Base-by-base conservation (phyloP, 1,140 invertebrate species). In the Coptotermes formosanus region DNA sequence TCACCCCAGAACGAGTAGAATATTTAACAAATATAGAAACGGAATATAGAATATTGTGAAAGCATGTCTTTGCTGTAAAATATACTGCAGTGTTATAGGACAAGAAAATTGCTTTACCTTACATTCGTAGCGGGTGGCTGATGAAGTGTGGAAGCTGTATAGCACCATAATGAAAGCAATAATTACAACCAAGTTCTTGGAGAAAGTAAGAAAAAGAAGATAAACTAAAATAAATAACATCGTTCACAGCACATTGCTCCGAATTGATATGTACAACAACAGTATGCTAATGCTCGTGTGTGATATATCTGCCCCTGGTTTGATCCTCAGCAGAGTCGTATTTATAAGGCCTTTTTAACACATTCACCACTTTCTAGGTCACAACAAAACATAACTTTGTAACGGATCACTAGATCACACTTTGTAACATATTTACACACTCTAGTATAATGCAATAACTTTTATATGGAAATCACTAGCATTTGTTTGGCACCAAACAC, bases 111-210 rank as follows among this genome's bases (percentile, higher is more conserved):
- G 25, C 30, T 75, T 75, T 75, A 75, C 64, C 64, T 75, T 75
- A 75, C 64, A 75, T 25, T 75, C 64, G 64, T 75, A 75, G 64
- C n/a, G 64, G 64, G 8, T 16, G 82, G 16, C 48, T 44, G 82
- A 83, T 32, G 82, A 44, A 83, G 44, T 32, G 23, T 43, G 43
- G 82, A 83, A 83, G 82, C 82, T 7, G 82, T 43, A 83, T 83
- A 83, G 82, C 82, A 83, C 82, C 82, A 83, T 83, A 83, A 83
- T 83, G 16, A 83, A 44, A 83, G 64, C 64, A 75, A 75, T 30
- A 14, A 30, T 75, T 75, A 30, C n/a, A 75, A 75, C n/a, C 30
- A 75, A 75, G 8, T 75, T 75, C 64, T 75, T 75, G 64, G 64
- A 75, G 25, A 75, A 7, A 75, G n/a, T 30, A 14, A 75, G 64